Evolutionary conservation across 2,113 vertebrate species (phyloP).

Genomic region (Azemiops feae): DNA sequence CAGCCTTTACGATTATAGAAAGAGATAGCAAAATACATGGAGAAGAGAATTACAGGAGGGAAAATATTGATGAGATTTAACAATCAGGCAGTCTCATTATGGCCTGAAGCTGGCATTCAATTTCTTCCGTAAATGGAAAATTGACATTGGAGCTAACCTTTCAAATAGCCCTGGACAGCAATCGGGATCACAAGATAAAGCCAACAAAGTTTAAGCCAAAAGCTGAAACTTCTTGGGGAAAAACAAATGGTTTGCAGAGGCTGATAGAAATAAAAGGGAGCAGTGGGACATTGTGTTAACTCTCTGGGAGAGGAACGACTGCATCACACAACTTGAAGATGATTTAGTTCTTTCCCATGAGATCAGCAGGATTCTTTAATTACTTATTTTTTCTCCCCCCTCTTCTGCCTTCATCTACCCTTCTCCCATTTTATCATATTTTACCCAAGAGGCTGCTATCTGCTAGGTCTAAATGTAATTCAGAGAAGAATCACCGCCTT

Average conservation of each 20-base stretch:
- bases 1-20: conserved; percentile 1
- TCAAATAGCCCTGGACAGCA: not conserved
- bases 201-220: not conserved
- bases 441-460: fast-evolving
- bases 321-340: not conserved
- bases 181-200: not conserved
- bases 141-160: not conserved
- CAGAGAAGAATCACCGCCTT: not conserved
- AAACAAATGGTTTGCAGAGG: not conserved
- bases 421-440: fast-evolving
- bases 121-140: not conserved
- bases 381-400: not conserved
- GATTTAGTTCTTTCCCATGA: not conserved
- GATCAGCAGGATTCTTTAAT: fast-evolving
- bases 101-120: not conserved
- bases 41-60: not conserved
- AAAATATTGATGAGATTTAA: not conserved
- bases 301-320: not conserved
- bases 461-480: not conserved
- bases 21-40: not conserved
- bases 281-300: fast-evolving
- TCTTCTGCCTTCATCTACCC: not conserved
- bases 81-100: not conserved
- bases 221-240: not conserved
- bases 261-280: not conserved